Base-by-base conservation (phyloP, 2,113 vertebrate genomes). In the Pituophis catenifer region DNA sequence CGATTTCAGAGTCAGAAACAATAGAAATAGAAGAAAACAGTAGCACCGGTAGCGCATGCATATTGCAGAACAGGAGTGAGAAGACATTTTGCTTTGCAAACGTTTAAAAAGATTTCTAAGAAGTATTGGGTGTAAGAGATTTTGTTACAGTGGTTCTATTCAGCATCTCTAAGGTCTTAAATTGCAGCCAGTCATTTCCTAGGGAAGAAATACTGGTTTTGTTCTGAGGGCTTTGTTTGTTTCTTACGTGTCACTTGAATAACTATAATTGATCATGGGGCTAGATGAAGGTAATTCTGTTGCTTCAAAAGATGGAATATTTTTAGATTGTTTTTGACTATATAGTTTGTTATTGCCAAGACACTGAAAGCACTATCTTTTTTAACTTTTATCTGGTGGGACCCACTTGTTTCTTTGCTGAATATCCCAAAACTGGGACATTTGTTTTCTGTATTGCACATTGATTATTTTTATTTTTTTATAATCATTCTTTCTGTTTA, bases 281-380 rank as follows among this genome's bases (percentile, higher is more conserved):
- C 91, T 95, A 54, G 91, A 91, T 95, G 88, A 94, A 95, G 89
- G 92, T 95, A 92, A 7, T 17, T 24, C 88, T 93, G 29, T 13
- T 91, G 29, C 12, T 29, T 9, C 52, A 88, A 54, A 88, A 93
- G 52, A 58, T 75, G 33, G 38, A 90, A 87, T 94, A 86, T 95
- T 94, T 94, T 92, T 93, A 92, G 93, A 92, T 93, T 93, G 91
- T 95, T 90, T 85, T 96, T 81, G 96, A 81, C 85, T 95, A 19
- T 8, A 1, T 44, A 88, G 89, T 81, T 75, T 94, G 44, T 94
- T 93, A 89, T 21, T 95, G 93, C 21, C 54, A 88, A 3, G 86
- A 13, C 44, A 94, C 53, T 92, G 9, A 54, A 81, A 38, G 62
- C 90, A 58, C 6, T 89, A 59, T 88, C 93, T 5, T 93, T 88